phyloP scores from a whole-genome alignment of 2,888 invertebrate genomes.

The Nomada fabriciana region DNA sequence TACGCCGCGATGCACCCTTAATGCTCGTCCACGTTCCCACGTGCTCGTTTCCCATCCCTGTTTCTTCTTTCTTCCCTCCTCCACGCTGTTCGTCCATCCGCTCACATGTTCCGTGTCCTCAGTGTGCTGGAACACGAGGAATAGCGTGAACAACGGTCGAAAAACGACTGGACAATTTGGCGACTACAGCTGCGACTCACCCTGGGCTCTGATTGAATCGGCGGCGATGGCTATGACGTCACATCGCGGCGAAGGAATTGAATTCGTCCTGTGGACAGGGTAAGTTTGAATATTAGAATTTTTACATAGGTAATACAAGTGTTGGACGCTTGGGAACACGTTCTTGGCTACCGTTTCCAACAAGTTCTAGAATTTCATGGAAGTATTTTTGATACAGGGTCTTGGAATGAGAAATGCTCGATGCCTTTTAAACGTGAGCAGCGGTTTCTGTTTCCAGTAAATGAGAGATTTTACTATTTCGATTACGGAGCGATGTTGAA shows the following conservation, averaged over 20 bases:
- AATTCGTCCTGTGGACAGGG: constrained; percentile 98
- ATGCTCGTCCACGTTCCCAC: constrained; percentile 31
- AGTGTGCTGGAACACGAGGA: constrained; percentile 88
- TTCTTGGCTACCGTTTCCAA: no score
- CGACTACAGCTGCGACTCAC: constrained; percentile 94
- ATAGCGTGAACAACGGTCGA: constrained; percentile 83
- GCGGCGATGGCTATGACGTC: constrained; percentile 95
- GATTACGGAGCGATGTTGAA: no score
- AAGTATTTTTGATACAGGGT: no score
- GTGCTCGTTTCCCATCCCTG: constrained; percentile 6
- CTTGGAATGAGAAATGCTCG: no score
- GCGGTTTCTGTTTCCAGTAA: no score
- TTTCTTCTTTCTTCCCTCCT: neutral
- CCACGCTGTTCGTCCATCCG: neutral
- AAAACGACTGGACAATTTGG: constrained; percentile 90
- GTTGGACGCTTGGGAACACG: no score
- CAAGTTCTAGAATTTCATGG: no score
- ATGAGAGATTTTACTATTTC: no score
- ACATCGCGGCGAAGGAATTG: constrained; percentile 93
- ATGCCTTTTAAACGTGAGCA: no score
- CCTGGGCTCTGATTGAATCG: constrained; percentile 94
- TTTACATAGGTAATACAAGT: no score
- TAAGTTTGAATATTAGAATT: constrained; percentile 80
- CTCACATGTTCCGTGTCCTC: constrained; percentile 32
- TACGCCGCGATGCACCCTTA: constrained; percentile 23